Evolutionary conservation across 2,113 vertebrate genomes (phyloP).

Genomic region (Hyaena hyaena): DNA sequence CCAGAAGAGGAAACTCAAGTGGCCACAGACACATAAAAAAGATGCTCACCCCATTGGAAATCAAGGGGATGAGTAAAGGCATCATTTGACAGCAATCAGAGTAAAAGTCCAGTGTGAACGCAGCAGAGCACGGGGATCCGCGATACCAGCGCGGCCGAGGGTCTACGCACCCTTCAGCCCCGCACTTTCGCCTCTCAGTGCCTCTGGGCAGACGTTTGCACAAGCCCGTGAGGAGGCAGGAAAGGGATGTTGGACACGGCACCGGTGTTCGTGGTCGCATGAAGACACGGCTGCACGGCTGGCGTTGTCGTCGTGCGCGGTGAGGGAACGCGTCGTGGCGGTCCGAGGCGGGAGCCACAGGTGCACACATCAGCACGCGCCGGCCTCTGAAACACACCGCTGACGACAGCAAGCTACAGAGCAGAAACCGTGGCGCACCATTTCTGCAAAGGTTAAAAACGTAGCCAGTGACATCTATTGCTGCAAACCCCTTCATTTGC

Average conservation of each 20-base stretch:
- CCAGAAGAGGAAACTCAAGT: background rate
- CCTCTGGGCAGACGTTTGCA: background rate
- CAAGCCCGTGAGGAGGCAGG: background rate
- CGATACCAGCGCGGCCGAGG: too few relatives aligned
- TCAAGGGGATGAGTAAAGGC: background rate
- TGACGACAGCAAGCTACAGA: background rate
- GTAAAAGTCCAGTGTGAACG: background rate
- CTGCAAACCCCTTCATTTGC: background rate
- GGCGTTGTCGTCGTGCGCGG: too few relatives aligned
- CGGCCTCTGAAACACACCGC: background rate
- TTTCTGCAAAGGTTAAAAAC: background rate
- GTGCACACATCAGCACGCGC: background rate
- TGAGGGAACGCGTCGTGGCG: background rate
- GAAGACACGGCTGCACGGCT: background rate
- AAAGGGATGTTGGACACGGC: background rate
- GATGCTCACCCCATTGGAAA: background rate
- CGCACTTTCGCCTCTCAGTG: background rate
- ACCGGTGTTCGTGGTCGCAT: background rate
- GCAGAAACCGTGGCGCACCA: background rate
- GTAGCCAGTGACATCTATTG: background rate
- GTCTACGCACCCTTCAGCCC: background rate
- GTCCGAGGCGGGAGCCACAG: background rate
- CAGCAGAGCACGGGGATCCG: background rate
- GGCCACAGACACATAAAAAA: background rate
- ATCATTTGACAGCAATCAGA: background rate